Evolutionary conservation across 2,888 invertebrate species (phyloP).

Genomic region (Gordius sp.): DNA sequence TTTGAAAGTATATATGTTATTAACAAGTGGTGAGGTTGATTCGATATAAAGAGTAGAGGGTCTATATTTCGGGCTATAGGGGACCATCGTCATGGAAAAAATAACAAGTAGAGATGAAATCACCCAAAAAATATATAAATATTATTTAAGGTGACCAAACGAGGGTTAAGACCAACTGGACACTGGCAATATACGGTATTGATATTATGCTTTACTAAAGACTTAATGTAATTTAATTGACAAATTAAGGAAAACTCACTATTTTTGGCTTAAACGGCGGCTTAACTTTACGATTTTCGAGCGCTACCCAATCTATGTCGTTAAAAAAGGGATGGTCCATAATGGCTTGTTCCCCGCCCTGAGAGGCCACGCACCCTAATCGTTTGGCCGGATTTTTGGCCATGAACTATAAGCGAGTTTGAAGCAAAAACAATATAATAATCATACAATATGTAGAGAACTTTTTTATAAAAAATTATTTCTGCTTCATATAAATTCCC

Average conservation of each 20-base stretch:
- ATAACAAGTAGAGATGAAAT: background rate
- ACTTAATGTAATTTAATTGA: background rate
- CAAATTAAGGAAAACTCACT: conserved; percentile 36
- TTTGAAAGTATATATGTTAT: too few species aligned
- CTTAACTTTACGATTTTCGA: conserved; percentile 61
- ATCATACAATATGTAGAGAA: too few species aligned
- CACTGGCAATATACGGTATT: too few species aligned
- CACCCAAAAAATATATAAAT: background rate
- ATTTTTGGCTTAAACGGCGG: conserved; percentile 95
- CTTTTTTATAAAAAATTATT: too few species aligned
- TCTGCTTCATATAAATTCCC: too few species aligned
- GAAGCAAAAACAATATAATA: conserved; percentile 15
- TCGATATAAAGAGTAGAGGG: too few species aligned
- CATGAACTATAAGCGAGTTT: conserved; percentile 49
- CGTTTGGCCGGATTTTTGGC: conserved; percentile 79
- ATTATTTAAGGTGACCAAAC: conserved; percentile 14
- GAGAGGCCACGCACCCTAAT: conserved; percentile 62
- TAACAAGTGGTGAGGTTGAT: too few species aligned
- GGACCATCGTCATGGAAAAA: too few species aligned
- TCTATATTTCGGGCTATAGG: too few species aligned
- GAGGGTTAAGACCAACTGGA: too few species aligned
- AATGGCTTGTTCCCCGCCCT: conserved; percentile 55
- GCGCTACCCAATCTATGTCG: conserved; percentile 80
- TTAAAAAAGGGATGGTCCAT: conserved; percentile 47
- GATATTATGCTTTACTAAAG: conserved; percentile 9